Evolutionary conservation across 1,140 invertebrate genomes (phyloP).

Genomic region (Contarinia nasturtii): DNA sequence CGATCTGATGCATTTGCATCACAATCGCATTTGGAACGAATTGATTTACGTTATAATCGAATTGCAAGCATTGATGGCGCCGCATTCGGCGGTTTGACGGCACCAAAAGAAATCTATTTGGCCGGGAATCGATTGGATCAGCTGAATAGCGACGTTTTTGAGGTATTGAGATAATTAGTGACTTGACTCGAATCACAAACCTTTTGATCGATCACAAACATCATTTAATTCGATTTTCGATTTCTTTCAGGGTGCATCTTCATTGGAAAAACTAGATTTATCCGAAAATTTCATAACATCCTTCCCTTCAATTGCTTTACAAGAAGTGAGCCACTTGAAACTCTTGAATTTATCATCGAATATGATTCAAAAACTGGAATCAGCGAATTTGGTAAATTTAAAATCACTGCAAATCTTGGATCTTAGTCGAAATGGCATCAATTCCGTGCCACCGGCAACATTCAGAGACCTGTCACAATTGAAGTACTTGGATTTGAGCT

Average conservation of each 20-base stretch:
- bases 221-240: not conserved
- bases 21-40: constrained; percentile 40
- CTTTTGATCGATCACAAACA: too few relatives aligned
- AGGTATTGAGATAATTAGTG: not conserved
- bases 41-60: constrained; percentile 60
- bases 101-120: constrained; percentile 47
- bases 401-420: constrained; percentile 53
- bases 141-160: constrained; percentile 59
- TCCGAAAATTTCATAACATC: constrained; percentile 68
- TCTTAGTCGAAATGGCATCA: constrained; percentile 65
- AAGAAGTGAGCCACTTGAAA: constrained; percentile 41
- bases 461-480: constrained; percentile 52
- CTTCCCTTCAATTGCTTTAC: constrained; percentile 59
- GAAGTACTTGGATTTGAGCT: constrained; percentile 56
- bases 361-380: constrained; percentile 55
- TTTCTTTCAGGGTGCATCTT: constrained; percentile 45
- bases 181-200: too few relatives aligned
- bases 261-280: constrained; percentile 56
- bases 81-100: constrained; percentile 43
- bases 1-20: constrained; percentile 42
- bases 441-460: constrained; percentile 55
- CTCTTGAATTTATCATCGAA: constrained; percentile 66
- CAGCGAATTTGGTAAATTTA: constrained; percentile 40
- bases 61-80: constrained; percentile 51
- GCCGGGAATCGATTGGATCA: constrained; percentile 52